A percentile compares a stretch with the other conserved stretches of the same genome.
phyloP scores from a whole-genome alignment of 2,888 invertebrate genomes.

The Glyphotaelius pellucidus region DNA sequence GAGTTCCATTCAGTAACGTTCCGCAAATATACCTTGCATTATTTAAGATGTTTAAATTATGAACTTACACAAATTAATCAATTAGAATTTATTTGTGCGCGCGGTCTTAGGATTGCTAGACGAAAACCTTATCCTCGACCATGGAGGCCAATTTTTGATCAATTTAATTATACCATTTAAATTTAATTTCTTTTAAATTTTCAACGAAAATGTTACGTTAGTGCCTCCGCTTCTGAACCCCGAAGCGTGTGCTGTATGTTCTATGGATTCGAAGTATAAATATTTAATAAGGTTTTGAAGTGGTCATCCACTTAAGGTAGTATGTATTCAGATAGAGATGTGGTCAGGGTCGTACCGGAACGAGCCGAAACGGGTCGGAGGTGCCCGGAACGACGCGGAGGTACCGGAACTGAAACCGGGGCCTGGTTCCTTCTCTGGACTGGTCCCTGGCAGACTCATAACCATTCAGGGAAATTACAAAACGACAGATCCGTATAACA shows the following conservation, averaged over 20 bases:
- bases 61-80: too few species aligned
- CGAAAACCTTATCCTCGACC: too few species aligned
- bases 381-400: neutral
- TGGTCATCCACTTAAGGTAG: conserved; percentile 49
- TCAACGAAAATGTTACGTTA: neutral
- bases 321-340: conserved; percentile 47
- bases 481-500: conserved; percentile 66
- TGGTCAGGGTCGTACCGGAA: conserved; percentile 13
- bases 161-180: too few species aligned
- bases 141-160: too few species aligned
- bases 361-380: neutral
- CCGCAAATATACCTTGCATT: too few species aligned
- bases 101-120: too few species aligned
- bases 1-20: too few species aligned
- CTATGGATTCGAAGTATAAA: conserved; percentile 1
- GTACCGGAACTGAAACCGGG: conserved; percentile 33
- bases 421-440: neutral
- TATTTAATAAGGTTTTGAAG: conserved; percentile 46
- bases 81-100: too few species aligned
- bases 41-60: too few species aligned
- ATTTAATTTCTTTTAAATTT: neutral
- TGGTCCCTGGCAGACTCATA: conserved; percentile 58
- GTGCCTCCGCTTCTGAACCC: neutral
- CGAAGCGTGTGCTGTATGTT: neutral
- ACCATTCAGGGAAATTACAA: conserved; percentile 66